A percentile compares a stretch with the other conserved stretches of the same genome.
Conservation (phyloP, 2,888 invertebrate genomes). For the Cinara cedri region DNA sequence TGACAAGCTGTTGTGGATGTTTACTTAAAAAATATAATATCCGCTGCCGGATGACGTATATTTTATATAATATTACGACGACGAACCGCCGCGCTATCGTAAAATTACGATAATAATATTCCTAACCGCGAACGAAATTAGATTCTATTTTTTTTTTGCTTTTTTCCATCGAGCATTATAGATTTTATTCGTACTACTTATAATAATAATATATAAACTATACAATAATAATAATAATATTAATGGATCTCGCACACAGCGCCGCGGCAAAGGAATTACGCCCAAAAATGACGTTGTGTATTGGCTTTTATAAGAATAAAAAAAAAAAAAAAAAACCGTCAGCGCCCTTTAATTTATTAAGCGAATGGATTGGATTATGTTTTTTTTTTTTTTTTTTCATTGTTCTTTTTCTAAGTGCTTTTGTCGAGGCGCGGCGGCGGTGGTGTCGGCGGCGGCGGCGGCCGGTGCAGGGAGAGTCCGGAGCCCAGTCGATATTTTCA, state of each 20-base stretch:
- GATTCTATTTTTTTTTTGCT: no score
- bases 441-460: background rate
- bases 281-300: conserved; percentile 43
- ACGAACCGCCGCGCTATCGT: no score
- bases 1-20: no score
- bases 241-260: conserved; percentile 43
- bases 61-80: no score
- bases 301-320: conserved; percentile 27
- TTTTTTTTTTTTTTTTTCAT: conserved; percentile 53
- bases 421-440: conserved; percentile 7
- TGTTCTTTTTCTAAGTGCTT: conserved; percentile 54
- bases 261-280: conserved; percentile 46
- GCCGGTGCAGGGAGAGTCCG: conserved; percentile 6
- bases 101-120: no score
- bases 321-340: conserved; percentile 28
- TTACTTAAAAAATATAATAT: no score
- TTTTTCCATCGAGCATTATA: background rate
- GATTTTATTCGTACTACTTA: conserved; percentile 15
- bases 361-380: conserved; percentile 56
- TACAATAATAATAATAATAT: conserved; percentile 34
- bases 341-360: conserved; percentile 55
- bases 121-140: no score
- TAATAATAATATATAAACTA: conserved; percentile 1
- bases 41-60: no score
- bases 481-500: conserved; percentile 53